Evolutionary conservation across 1,140 invertebrate species (phyloP).

Genomic region (Limonius californicus): DNA sequence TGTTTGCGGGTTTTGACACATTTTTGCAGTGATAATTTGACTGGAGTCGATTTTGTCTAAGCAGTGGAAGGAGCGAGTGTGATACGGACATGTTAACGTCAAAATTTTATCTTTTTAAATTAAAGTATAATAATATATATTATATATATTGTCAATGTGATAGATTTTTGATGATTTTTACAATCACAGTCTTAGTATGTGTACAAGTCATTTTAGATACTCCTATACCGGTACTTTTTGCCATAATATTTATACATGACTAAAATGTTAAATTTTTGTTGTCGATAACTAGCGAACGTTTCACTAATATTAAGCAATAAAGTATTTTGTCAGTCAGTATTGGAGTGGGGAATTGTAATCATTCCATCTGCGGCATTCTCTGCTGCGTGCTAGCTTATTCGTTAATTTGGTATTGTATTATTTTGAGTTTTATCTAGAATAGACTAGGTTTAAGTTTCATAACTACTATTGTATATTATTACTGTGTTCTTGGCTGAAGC

Average conservation of each 20-base stretch:
- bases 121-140: constrained; percentile 10
- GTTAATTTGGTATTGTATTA: background rate
- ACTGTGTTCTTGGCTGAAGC: background rate
- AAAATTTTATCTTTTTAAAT: constrained; percentile 15
- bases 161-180: constrained; percentile 51
- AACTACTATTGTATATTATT: background rate
- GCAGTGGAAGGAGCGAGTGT: background rate
- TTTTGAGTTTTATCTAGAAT: constrained; percentile 3
- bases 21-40: background rate
- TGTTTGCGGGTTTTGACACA: background rate
- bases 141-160: constrained; percentile 47
- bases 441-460: background rate
- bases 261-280: constrained; percentile 23
- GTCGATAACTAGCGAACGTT: constrained; percentile 8
- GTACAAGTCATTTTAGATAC: constrained; percentile 48
- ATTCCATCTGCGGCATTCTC: constrained; percentile 31
- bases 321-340: constrained; percentile 43
- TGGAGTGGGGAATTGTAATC: constrained; percentile 41
- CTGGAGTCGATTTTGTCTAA: too few species aligned
- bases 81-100: background rate
- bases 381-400: background rate
- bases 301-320: constrained; percentile 38
- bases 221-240: constrained; percentile 48
- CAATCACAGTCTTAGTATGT: constrained; percentile 48
- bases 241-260: constrained; percentile 42